Evolutionary conservation across 2,888 invertebrate species (phyloP).

Genomic region (Drosophila eohydei): DNA sequence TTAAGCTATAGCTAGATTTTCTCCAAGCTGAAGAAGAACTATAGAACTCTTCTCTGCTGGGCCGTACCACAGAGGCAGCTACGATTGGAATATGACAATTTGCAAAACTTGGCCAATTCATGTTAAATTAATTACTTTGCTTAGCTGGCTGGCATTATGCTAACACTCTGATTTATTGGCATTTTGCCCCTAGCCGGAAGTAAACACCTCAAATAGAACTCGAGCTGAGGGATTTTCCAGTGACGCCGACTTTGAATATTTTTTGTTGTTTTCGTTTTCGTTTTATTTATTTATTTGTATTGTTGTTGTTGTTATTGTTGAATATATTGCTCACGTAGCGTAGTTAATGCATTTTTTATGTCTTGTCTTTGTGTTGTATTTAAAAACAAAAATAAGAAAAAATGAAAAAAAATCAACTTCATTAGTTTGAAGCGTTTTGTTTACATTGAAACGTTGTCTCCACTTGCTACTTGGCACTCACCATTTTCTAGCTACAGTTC

Average conservation of each 20-base stretch:
- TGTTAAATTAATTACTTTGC: background rate
- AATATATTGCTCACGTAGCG: slow-evolving; percentile 62
- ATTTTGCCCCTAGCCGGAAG: slow-evolving; percentile 46
- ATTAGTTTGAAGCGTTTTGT: slow-evolving; percentile 36
- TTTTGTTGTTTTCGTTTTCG: slow-evolving; percentile 10
- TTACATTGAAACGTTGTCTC: slow-evolving; percentile 30
- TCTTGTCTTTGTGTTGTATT: slow-evolving; percentile 57
- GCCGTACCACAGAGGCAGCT: background rate
- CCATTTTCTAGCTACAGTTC: slow-evolving; percentile 41
- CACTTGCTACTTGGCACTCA: slow-evolving; percentile 50
- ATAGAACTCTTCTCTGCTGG: too few species aligned
- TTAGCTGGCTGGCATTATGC: background rate
- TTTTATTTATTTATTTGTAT: slow-evolving; percentile 9
- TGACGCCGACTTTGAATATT: slow-evolving; percentile 29
- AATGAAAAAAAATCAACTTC: slow-evolving; percentile 16
- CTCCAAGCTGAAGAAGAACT: too few species aligned
- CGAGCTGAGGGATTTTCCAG: slow-evolving; percentile 49
- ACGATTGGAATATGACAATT: background rate
- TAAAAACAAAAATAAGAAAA: slow-evolving; percentile 10
- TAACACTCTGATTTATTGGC: slow-evolving; percentile 36
- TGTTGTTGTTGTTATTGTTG: slow-evolving; percentile 15
- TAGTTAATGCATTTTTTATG: slow-evolving; percentile 51
- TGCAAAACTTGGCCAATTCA: background rate
- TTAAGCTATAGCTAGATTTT: too few species aligned
- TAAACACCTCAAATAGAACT: slow-evolving; percentile 46